Base-by-base conservation (phyloP, 2,113 vertebrate genomes). In the Spilogale gracilis region DNA sequence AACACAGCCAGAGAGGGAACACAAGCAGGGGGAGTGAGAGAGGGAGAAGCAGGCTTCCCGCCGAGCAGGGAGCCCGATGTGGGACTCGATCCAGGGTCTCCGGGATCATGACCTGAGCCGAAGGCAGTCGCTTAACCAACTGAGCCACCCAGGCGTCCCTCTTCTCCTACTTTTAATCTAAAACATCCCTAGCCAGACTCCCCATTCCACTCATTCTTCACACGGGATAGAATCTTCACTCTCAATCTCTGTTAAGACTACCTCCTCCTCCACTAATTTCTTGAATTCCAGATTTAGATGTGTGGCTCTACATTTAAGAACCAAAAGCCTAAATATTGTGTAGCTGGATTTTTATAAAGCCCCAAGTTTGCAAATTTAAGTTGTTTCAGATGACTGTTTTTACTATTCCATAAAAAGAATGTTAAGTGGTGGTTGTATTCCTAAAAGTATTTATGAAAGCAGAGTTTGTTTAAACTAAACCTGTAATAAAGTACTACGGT, bases 361-460 rank as follows among this genome's bases (percentile, higher is more conserved):
- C 56, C 20, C 16, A 91, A 67, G 30, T 78, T 58, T 96, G 50
- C 11, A 58, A 73, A 88, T n/a, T 79, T 73, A 69, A 80, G 27
- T 54, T 92, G 76, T 45, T 91, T 89, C 14, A 27, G 25, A 5
- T 63, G 16, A 58, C 23, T 50, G 7, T 76, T 92, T 50, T 76
- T 45, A 38, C 2, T 83, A 32, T 73, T 73, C 91, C 30, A 93
- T 73, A 96, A 76, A 83, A 54, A 58, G 27, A 20, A 74, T 45
- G n/a, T 13, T 65, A 91, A 86, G 21, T 86, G 48, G 54, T 82
- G 14, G 73, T 16, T 85, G 3, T 82, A 43, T 18, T 93, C 56
- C 65, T 18, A 79, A 67, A 78, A 84, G 56, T 38, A 45, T 74
- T 76, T 93, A 69, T 56, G 14, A 96, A 95, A 95, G n/a, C 7